Base-by-base conservation (phyloP, 2,113 vertebrate species). In the Leucoraja erinaceus region DNA sequence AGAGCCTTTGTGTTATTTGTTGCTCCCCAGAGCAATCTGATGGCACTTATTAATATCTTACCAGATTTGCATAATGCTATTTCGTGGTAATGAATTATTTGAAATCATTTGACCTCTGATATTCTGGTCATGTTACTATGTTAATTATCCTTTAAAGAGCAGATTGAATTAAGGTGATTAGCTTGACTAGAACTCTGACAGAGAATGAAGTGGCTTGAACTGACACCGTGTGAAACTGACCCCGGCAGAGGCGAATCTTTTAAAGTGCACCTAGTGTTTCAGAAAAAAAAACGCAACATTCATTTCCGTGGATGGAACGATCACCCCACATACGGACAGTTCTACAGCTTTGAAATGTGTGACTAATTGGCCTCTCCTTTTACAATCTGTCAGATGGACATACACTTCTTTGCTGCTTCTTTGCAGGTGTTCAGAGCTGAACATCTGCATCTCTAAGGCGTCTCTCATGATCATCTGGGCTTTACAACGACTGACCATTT, bases 11-110 rank as follows among this genome's bases (percentile, higher is more conserved):
- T 91, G 90, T 70, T 38, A 33, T 90, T 90, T 70, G 63, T 70
- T 90, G n/a, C 66, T 70, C 20, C 10, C 61, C 66, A 90, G 66
- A 47, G 6, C 33, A 70, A 61, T 33, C 68, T 91, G 47, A 91
- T 91, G 68, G 68, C 66, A 54, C 22, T 33, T 91, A 91, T 91
- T 91, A 72, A 72, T 91, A 91, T 47, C 68, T 47, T 91, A 22
- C 20, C 38, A 47, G 22, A 91, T 91, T 91, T 91, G 33, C 90
- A 91, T 91, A 91, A 91, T 74, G 66, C 20, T 74, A 74, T 91
- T 91, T 91, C 3, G 3, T 74, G 68, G 72, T 72, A 91, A 72
- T 91, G 90, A 91, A 72, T 38, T 25, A 91, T 74, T 72, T 70
- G 31, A 72, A 72, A 91, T 91, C 38, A 70, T 91, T 54, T 91